Evolutionary conservation across 2,888 invertebrate species (phyloP), one percentile per base, ranked within the genome.

Genomic region (Seira sanloemensis): DNA sequence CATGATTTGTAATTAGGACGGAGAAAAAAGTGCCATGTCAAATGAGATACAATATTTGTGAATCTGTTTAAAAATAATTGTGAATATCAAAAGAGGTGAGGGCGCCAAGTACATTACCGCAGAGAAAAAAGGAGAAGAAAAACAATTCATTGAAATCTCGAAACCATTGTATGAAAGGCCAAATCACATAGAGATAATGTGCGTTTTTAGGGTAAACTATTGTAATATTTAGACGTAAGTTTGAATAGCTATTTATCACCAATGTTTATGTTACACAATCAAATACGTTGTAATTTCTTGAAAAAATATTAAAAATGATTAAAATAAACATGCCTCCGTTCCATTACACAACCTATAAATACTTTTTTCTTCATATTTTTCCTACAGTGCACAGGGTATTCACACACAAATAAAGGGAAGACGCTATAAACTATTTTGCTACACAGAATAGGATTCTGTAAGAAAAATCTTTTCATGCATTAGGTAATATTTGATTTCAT

Each of bases 251-350:
- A 77, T 82, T 77, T 77, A 77, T 76, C 78, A 83, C 78, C 83
- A 83, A 37, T 72, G 58, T 83, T 27, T 24, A 68, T 80, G 24
- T 67, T 78, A 83, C 73, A 82, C 58, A 54, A 72, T 58, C 67
- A 76, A 27, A n/a, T 73, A 74, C 73, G 74, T 58, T 83, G 83
- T 83, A 83, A 77, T 83, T 83, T 78, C 78, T 77, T 83, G 83
- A 83, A 72, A 73, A 83, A 83, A 83, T 78, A 37, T 77, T 78
- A 73, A 83, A 83, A 78, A 83, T 77, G 65, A 68, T 72, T 74
- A 73, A 74, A 78, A 83, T 78, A 73, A 83, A 78, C 78, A 78
- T 83, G 83, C 83, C 83, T 83, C 78, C 83, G 83, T 83, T 83
- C 83, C 83, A 83, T 83, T 83, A 83, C 68, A 83, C 69, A 58